phyloP scores from a whole-genome alignment of 2,797 vertebrate species.

The Pipistrellus pipistrellus region DNA sequence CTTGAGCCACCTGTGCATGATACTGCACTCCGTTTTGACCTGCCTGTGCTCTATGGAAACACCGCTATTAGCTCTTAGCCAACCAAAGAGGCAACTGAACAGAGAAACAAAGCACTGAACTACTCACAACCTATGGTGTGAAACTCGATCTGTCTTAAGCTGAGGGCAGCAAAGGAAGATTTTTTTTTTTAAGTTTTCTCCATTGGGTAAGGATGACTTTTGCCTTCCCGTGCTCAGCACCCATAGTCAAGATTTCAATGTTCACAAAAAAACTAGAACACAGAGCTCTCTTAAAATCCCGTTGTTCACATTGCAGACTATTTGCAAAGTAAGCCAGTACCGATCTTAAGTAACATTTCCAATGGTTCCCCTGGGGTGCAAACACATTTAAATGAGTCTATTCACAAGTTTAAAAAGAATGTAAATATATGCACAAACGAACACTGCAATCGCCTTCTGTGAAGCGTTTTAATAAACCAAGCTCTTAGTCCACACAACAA shows the following conservation, averaged over 20 bases:
- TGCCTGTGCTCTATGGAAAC: no score
- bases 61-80: no score
- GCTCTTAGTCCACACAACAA: conserved; percentile 63
- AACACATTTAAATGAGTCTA: conserved; percentile 72
- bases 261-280: conserved; percentile 73
- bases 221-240: conserved; percentile 66
- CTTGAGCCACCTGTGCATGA: no score
- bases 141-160: no score
- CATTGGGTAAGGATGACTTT: conserved; percentile 76
- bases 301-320: conserved; percentile 72
- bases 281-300: conserved; percentile 78
- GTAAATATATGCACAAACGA: conserved; percentile 70
- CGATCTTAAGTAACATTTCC: conserved; percentile 49
- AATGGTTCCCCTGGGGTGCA: conserved; percentile 62
- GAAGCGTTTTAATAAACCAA: conserved; percentile 61
- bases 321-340: conserved; percentile 72
- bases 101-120: no score
- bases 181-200: conserved; percentile 56
- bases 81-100: no score
- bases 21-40: no score
- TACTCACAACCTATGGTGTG: no score
- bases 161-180: no score
- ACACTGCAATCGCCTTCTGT: conserved; percentile 62
- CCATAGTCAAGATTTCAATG: conserved; percentile 69
- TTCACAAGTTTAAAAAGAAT: conserved; percentile 72